Conservation (phyloP, 2,797 vertebrate species). For the Hafferia zeledoni region DNA sequence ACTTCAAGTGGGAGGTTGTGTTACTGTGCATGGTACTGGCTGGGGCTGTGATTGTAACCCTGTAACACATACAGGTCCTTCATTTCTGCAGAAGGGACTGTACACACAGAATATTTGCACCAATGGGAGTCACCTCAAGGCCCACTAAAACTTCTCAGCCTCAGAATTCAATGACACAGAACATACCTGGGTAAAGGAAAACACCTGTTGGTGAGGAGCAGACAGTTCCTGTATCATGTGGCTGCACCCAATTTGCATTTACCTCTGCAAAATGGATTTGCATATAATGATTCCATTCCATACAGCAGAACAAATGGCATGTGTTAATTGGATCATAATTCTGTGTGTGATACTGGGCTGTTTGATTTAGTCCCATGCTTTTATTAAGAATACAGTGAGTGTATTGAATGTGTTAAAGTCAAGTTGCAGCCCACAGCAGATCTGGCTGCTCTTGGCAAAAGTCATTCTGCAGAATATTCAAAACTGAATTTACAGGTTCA, state of each 20-base stretch:
- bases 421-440: not conserved
- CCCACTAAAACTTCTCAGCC: not conserved
- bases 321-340: not conserved
- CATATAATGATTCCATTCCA: not conserved
- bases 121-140: not conserved
- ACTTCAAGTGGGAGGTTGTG: not conserved
- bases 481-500: not conserved
- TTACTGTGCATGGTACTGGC: not conserved
- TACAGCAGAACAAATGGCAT: rapidly evolving
- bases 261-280: not conserved
- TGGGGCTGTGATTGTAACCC: not conserved
- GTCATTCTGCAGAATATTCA: not conserved
- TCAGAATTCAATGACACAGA: rapidly evolving
- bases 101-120: not conserved
- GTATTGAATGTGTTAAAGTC: not conserved
- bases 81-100: not conserved
- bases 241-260: not conserved
- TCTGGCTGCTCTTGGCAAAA: not conserved
- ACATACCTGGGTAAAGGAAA: not conserved
- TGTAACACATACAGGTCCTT: too few species aligned
- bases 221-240: not conserved
- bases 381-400: not conserved
- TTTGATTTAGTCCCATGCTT: not conserved
- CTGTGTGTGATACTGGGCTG: not conserved
- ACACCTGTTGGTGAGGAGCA: not conserved